These are phyloP conservation scores for Pteropus rufus DNA, from an alignment of 2,797 vertebrate genomes.

Conservation along the genomic window DNA sequence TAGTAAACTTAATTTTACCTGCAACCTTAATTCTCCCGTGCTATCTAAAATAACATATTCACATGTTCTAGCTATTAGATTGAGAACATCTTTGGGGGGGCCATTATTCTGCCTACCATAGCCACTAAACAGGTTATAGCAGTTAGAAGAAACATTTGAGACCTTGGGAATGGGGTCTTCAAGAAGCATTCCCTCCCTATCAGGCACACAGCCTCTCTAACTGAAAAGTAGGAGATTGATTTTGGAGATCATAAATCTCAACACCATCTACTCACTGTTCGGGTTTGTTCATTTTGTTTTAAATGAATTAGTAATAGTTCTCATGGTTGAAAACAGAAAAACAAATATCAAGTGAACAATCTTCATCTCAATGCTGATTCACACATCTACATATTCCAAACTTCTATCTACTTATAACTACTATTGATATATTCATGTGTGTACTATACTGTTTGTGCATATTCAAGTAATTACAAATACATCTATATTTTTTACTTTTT, in stretches of 20 bases:
- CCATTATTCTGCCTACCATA: not conserved
- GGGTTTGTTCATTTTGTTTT: not conserved
- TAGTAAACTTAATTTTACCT: not conserved
- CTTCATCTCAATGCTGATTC: not conserved
- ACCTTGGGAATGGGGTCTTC: not conserved
- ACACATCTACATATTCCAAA: not conserved
- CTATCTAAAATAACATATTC: not conserved
- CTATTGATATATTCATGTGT: not conserved
- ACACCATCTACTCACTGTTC: not conserved
- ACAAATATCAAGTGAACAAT: not conserved
- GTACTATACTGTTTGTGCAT: not conserved
- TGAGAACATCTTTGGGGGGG: not conserved
- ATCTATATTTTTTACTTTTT: not conserved
- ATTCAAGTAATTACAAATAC: not conserved
- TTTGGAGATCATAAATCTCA: not conserved
- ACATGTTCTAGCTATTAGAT: not conserved
- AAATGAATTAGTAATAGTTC: not conserved
- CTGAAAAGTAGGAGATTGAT: not conserved
- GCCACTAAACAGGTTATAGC: not conserved
- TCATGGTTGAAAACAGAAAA: not conserved
- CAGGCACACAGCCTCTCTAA: not conserved
- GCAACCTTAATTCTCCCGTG: not conserved
- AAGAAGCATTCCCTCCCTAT: not conserved
- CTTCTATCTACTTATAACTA: not conserved
- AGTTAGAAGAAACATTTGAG: not conserved